A percentile compares a stretch with the other conserved stretches of the same genome.
These are phyloP conservation scores for Tanytarsus gracilentus DNA, from an alignment of 2,888 invertebrate species.

Conservation along the genomic window DNA sequence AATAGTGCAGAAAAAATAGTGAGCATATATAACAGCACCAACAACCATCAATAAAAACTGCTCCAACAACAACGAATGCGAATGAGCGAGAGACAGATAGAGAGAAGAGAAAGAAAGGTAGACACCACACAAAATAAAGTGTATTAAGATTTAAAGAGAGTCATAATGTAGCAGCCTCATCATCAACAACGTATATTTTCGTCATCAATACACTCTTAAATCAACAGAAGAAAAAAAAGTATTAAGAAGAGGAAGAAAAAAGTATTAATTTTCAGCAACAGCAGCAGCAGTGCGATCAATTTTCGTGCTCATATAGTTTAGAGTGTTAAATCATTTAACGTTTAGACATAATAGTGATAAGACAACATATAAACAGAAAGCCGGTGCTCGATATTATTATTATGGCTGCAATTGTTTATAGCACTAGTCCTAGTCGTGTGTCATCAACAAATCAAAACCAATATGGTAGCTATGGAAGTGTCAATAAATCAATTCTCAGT, in stretches of 20 bases:
- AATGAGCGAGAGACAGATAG: not conserved
- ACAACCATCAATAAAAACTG: conserved; percentile 5
- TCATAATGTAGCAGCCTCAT: conserved; percentile 21
- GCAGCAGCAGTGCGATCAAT: not conserved
- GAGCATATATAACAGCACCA: not conserved
- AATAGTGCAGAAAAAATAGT: no score
- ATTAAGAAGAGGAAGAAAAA: not conserved
- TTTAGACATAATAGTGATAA: not conserved
- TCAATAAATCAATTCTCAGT: conserved; percentile 12
- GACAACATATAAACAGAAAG: not conserved
- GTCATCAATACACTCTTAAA: not conserved
- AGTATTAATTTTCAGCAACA: conserved; percentile 14
- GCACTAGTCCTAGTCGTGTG: conserved; percentile 25
- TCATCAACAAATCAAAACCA: conserved; percentile 27
- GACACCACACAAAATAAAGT: not conserved
- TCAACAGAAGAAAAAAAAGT: not conserved
- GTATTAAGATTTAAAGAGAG: not conserved
- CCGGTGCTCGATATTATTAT: not conserved
- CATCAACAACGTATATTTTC: not conserved
- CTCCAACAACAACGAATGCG: not conserved
- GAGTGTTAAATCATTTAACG: not conserved
- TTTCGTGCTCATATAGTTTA: not conserved
- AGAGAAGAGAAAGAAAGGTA: conserved; percentile 9
- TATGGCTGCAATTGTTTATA: conserved; percentile 26
- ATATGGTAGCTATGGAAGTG: conserved; percentile 27